Evolutionary conservation across 2,888 invertebrate species (phyloP), one percentile per base, ranked within the genome.

Genomic region (Sisyra nigra): DNA sequence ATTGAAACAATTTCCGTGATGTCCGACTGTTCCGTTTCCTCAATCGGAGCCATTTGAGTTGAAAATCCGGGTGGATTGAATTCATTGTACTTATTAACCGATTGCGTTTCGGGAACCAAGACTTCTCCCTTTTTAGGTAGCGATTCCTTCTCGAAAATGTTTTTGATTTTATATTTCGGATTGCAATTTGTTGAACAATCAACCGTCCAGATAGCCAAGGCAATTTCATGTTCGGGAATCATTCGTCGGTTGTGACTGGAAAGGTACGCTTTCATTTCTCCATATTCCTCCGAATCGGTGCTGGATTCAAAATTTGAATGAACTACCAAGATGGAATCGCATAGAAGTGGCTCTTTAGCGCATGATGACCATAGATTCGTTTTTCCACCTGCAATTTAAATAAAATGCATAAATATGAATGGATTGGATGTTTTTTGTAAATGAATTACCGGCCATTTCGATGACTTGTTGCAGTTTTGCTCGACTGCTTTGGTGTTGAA

Each of bases 121-220:
- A 37, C 19, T 8, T 37, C 18, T 24, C 24, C 24, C 7, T 24
- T 24, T 7, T 24, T 3, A 3, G 24, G 24, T 7, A 5, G 24
- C 24, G 24, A 3, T 24, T 24, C 24, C 24, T 24, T 24, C 7
- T 24, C 24, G 24, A 24, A 24, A 5, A 24, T 24, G 7, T 7
- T 3, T 24, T 24, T 24, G 24, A 24, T 24, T 14, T 37, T 37
- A 18, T 18, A 37, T 18, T 18, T 15, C 19, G 42, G 35, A 42
- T 42, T 42, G 19, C 42, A 42, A 29, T 42, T 34, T 19, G 24
- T 42, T 1, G 42, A 35, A 35, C 24, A 19, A 15, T 42, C 42
- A 35, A 34, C 34, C 5, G 18, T 19, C 24, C 24, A 35, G n/a
- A 42, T 19, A 11, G 42, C 42, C 17, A 42, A 19, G 3, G 35